Evolutionary conservation across 92 coral and sea anemone genomes (phyloP).

Genomic region (Epizoanthus rinbou): DNA sequence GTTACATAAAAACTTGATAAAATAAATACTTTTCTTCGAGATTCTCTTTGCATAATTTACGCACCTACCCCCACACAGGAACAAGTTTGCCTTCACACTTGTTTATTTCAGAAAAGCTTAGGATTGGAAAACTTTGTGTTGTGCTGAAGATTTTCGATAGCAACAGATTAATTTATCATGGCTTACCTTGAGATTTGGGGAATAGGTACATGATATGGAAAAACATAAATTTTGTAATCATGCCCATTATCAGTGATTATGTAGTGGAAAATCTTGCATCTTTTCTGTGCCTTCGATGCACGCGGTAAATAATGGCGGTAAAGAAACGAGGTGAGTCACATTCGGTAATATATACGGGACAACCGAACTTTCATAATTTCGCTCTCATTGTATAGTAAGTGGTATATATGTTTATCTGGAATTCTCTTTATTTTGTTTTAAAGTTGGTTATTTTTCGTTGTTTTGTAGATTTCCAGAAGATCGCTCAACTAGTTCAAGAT

Average conservation of each 20-base stretch:
- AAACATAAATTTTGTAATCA: not conserved
- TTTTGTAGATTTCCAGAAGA: slow-evolving; percentile 81
- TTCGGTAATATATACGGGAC: not conserved
- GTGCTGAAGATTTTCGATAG: slow-evolving; percentile 19
- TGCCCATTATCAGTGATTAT: not conserved
- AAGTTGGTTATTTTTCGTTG: slow-evolving; percentile 18
- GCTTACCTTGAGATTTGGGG: not conserved
- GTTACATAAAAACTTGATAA: no score
- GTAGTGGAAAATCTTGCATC: not conserved
- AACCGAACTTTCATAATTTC: not conserved
- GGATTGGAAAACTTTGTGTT: slow-evolving; percentile 42
- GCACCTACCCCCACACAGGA: not conserved
- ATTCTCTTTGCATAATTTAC: not conserved
- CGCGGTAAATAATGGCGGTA: slow-evolving; percentile 66
- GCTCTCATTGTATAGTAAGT: not conserved
- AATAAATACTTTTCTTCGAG: no score
- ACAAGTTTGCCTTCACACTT: not conserved
- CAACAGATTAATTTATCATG: slow-evolving; percentile 19
- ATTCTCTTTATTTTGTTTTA: not conserved
- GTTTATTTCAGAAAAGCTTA: not conserved
- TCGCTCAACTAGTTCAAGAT: slow-evolving; percentile 77
- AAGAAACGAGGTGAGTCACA: slow-evolving; percentile 77
- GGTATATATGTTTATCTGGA: not conserved
- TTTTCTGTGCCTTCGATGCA: not conserved
- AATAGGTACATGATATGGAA: slow-evolving; percentile 9